Evolutionary conservation across 2,113 vertebrate genomes (phyloP), one percentile per base, ranked within the genome.

Genomic region (Rhea pennata): DNA sequence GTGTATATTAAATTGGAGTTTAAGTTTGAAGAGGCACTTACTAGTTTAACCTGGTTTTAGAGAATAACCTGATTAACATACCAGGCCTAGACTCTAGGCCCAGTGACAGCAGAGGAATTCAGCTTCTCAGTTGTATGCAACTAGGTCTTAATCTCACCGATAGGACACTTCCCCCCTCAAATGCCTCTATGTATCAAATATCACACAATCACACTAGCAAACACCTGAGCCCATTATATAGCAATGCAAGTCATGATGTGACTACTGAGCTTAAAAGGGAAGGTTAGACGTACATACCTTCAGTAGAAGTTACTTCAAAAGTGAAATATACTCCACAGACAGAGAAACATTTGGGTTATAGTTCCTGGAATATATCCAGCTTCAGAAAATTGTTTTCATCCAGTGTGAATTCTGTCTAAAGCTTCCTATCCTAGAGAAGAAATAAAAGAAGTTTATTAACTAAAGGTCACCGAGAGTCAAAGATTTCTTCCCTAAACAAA

Each of bases 341-440:
- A 98, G 98, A 98, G 98, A 98, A 98, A 98, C 98, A 99, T 99
- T 98, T 98, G 98, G 97, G 96, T 97, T 97, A 98, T 96, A 97
- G 98, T 98, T 97, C 97, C 97, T 97, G 98, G 98, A 98, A 93
- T 90, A 97, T 74, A 97, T 93, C 96, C 98, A 97, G 92, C 90
- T 89, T 97, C 79, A 95, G 95, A 76, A 92, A 96, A 97, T 40
- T 21, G 17, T 98, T 97, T 98, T 98, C 98, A 98, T 98, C 98
- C 98, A 98, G 86, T 80, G 73, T 62, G 74, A 96, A 84, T 71
- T 88, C 79, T 48, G 42, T n/a, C 10, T 88, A 95, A 83, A 83
- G 72, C 74, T 61, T 80, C 67, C 72, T 90, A 81, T 80, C 93
- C 97, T 95, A 87, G 83, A 91, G 94, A 90, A 75, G 51, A 91